Conservation (phyloP, 2,797 vertebrate species). For the Menidia menidia region DNA sequence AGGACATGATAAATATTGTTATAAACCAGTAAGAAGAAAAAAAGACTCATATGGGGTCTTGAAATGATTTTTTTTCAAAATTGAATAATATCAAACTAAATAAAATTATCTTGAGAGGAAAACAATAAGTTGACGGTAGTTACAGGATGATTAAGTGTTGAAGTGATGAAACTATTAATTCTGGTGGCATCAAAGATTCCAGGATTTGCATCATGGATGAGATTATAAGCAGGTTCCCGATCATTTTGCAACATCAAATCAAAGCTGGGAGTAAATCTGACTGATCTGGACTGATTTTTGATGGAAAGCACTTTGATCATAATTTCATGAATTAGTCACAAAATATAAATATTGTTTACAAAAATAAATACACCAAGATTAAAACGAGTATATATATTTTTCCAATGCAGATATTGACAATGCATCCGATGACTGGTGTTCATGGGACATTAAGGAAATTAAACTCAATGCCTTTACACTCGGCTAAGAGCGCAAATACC, state of each 20-base stretch:
- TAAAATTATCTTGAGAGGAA: background rate
- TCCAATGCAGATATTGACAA: background rate
- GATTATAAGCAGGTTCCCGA: background rate
- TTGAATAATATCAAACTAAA: too few species aligned
- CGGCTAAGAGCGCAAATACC: background rate
- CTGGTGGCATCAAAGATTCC: constrained; percentile 3
- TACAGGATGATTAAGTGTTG: background rate
- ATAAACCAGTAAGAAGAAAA: constrained; percentile 1
- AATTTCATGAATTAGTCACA: background rate
- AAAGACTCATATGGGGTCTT: constrained; percentile 13
- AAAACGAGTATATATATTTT: background rate
- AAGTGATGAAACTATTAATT: constrained; percentile 7
- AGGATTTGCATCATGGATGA: constrained; percentile 18
- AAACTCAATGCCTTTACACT: background rate
- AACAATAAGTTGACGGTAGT: background rate
- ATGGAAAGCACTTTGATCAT: background rate
- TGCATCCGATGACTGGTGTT: background rate
- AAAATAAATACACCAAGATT: background rate
- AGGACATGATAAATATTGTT: constrained; percentile 12
- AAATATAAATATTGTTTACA: background rate
- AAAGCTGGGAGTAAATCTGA: background rate
- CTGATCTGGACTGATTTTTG: background rate
- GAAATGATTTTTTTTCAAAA: too few species aligned
- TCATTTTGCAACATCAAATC: constrained; percentile 1
- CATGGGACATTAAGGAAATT: background rate